Percentiles rank a stretch among this genome's conserved stretches.
Evolutionary conservation across 2,797 vertebrate genomes (phyloP).

Genomic region (Neostethus bicornis): DNA sequence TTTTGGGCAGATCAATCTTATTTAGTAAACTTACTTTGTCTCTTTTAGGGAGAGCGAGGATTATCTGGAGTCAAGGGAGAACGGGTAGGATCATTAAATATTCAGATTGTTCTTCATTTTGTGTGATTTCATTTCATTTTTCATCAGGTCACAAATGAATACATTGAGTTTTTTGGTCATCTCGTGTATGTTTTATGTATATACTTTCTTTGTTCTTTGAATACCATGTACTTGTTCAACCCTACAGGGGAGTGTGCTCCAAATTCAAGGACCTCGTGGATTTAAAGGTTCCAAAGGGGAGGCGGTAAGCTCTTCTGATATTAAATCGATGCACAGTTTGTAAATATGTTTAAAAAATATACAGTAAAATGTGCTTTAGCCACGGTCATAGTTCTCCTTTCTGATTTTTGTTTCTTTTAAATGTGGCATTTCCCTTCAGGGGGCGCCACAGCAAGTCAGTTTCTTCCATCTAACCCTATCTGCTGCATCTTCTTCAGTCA

Average conservation of each 20-base stretch:
- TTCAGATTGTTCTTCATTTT: not conserved
- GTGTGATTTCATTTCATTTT: not conserved
- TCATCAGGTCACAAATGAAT: not conserved
- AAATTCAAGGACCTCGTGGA: conserved; percentile 84
- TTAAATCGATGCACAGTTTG: not conserved
- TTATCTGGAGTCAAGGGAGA: conserved; percentile 85
- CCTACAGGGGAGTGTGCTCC: conserved; percentile 81
- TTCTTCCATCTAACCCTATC: no score
- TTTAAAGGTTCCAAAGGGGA: conserved; percentile 89
- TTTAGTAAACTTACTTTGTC: not conserved
- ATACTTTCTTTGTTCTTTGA: not conserved
- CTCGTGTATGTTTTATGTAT: not conserved
- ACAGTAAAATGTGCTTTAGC: no score
- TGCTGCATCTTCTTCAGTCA: no score
- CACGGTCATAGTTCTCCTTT: no score
- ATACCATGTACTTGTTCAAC: conserved; percentile 19
- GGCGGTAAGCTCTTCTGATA: conserved; percentile 68
- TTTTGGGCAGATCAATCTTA: not conserved
- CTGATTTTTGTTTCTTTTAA: no score
- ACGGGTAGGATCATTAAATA: conserved; percentile 73
- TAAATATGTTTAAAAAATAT: no score
- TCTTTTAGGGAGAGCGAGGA: conserved; percentile 83
- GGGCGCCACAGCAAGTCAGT: no score
- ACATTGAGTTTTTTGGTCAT: not conserved
- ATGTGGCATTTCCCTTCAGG: no score